Conservation (phyloP, 1,140 invertebrate genomes). For the Lordiphosa stackelbergi region DNA sequence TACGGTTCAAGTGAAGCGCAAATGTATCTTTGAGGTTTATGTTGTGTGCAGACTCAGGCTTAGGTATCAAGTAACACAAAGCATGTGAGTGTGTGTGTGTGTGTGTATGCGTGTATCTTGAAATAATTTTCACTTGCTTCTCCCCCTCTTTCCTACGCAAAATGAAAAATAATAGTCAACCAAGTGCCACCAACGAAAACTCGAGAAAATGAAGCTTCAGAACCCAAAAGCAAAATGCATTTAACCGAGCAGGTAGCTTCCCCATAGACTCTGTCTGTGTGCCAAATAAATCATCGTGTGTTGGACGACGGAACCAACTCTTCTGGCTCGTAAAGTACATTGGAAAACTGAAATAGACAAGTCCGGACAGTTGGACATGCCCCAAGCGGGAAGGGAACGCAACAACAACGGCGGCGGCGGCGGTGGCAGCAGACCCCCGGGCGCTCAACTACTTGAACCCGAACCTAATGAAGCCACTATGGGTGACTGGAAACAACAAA, state of each 20-base stretch:
- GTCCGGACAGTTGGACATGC: slow-evolving; percentile 62
- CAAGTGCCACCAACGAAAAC: slow-evolving; percentile 51
- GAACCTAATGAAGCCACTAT: slow-evolving; percentile 66
- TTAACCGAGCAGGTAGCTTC: slow-evolving; percentile 57
- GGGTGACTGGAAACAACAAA: slow-evolving; percentile 14
- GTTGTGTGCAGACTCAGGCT: slow-evolving; percentile 21
- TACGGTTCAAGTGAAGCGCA: slow-evolving; percentile 70
- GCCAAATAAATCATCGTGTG: slow-evolving; percentile 73
- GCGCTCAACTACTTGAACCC: slow-evolving; percentile 67
- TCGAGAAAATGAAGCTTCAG: slow-evolving; percentile 28
- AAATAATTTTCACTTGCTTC: slow-evolving; percentile 60
- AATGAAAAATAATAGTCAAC: slow-evolving; percentile 74
- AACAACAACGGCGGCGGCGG: not conserved
- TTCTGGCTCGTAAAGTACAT: slow-evolving; percentile 64
- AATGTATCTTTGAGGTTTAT: slow-evolving; percentile 75
- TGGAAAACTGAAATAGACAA: slow-evolving; percentile 74
- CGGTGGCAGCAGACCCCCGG: slow-evolving; percentile 14
- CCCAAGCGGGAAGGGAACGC: not conserved
- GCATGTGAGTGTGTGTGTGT: slow-evolving; percentile 34
- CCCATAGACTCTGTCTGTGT: slow-evolving; percentile 40
- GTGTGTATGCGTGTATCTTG: slow-evolving; percentile 35
- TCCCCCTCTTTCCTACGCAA: slow-evolving; percentile 14
- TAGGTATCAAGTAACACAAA: slow-evolving; percentile 61
- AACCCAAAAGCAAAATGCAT: slow-evolving; percentile 41
- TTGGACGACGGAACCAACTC: slow-evolving; percentile 46